Evolutionary conservation across 1,140 invertebrate species (phyloP).

Genomic region (Formica exsecta): DNA sequence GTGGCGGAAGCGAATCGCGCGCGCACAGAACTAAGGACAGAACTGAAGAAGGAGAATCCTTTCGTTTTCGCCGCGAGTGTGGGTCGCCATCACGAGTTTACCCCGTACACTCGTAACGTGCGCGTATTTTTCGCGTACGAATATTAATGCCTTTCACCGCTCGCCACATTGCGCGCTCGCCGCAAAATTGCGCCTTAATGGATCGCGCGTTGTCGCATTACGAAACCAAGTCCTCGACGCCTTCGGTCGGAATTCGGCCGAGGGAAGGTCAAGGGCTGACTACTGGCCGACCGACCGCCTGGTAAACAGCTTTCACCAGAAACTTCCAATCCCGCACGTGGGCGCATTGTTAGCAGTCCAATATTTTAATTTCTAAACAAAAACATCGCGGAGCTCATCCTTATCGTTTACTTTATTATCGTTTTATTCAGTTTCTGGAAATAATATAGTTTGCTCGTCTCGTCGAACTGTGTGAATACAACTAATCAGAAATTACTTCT

Average conservation of each 20-base stretch:
- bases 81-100: conserved; percentile 40
- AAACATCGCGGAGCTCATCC: neutral
- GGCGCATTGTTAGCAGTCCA: neutral
- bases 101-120: neutral
- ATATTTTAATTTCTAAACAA: conserved; percentile 3
- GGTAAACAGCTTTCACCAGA: conserved; percentile 77
- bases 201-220: conserved; percentile 71
- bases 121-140: neutral
- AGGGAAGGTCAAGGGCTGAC: conserved; percentile 85
- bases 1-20: conserved; percentile 49
- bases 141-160: conserved; percentile 77
- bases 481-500: neutral
- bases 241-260: conserved; percentile 82
- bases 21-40: conserved; percentile 30
- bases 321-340: conserved; percentile 55
- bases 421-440: neutral
- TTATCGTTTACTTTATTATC: too few species aligned
- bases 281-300: conserved; percentile 2
- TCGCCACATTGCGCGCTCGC: conserved; percentile 35
- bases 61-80: conserved; percentile 77
- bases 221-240: conserved; percentile 75
- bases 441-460: neutral
- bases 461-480: neutral
- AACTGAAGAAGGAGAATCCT: conserved; percentile 72
- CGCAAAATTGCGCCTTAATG: conserved; percentile 73